Evolutionary conservation across 2,888 invertebrate species (phyloP), one percentile per base, ranked within the genome.

Genomic region (Schrankia costaestrigalis): DNA sequence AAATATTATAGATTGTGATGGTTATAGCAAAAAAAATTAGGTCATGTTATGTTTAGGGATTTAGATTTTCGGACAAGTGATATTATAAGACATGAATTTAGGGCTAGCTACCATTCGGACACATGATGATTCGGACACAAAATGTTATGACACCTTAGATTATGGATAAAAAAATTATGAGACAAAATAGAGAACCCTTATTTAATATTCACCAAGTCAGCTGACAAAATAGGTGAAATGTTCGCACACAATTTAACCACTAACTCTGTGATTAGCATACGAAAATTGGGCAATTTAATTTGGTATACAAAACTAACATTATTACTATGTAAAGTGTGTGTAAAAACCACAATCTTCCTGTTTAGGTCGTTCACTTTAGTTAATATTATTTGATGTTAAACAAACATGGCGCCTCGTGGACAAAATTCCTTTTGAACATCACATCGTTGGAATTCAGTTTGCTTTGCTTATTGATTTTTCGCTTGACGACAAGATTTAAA

Each of bases 221-320:
- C 44, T 37, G 35, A 35, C 39, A 40, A 52, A 51, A 28, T 29
- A 47, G 48, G 40, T 52, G 29, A 31, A 51, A 33, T 38, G 41
- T 44, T 38, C 44, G 52, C 37, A 34, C 29, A 31, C 37, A 40
- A 49, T 40, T 50, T 46, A 46, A 39, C 29, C 23, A 25, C 26
- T 21, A 9, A 40, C 35, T 33, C 49, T 27, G 18, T 40, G 27
- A 48, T 52, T 53, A 46, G 42, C 52, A 49, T 53, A 49, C 31
- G 25, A 31, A 46, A 41, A 40, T 53, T 42, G 39, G 39, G 42
- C 40, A 33, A 48, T 47, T 52, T 32, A 51, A 44, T 51, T 44
- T 31, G 25, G 25, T 24, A 24, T 34, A 41, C 23, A 39, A 22
- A 47, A 11, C 12, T 25, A n/a, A 18, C 33, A 26, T 28, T 41